Percentiles rank a stretch among this genome's conserved stretches.
Conservation (phyloP, 2,888 invertebrate genomes). For the Scelioninae gen. 2 region DNA sequence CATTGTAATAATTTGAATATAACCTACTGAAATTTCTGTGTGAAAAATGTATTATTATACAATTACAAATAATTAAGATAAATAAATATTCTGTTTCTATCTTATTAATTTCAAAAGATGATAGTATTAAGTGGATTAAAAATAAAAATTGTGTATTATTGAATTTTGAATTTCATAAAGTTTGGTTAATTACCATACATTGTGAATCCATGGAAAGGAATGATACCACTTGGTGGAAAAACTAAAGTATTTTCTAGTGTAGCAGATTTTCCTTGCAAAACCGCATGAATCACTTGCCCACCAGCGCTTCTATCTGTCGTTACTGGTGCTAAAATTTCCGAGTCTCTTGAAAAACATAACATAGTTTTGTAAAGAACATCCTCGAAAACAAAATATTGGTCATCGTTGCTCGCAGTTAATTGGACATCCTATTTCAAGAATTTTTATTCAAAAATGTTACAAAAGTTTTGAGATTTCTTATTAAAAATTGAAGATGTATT, state of each 20-base stretch:
- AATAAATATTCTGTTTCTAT: no score
- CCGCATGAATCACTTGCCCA: slow-evolving; percentile 83
- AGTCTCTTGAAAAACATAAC: slow-evolving; percentile 94
- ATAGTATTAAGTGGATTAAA: no score
- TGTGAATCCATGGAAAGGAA: slow-evolving; percentile 97
- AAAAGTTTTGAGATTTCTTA: no score
- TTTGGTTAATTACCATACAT: slow-evolving; percentile 90
- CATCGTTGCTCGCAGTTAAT: slow-evolving; percentile 96
- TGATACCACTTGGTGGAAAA: slow-evolving; percentile 95
- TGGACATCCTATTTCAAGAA: slow-evolving; percentile 88
- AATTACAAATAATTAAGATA: no score
- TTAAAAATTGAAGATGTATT: no score
- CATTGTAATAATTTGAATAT: no score
- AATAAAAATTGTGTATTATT: no score
- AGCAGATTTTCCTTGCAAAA: slow-evolving; percentile 83
- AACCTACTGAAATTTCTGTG: no score
- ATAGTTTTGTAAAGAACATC: slow-evolving; percentile 95
- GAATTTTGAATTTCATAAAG: no score
- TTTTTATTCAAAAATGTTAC: no score
- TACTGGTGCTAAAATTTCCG: slow-evolving; percentile 85
- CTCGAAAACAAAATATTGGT: slow-evolving; percentile 98
- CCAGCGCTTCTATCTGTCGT: slow-evolving; percentile 77
- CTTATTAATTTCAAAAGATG: no score
- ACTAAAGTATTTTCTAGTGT: slow-evolving; percentile 83
- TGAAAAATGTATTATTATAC: no score